Evolutionary conservation across 2,113 vertebrate species (phyloP).

Genomic region (Bungarus multicinctus): DNA sequence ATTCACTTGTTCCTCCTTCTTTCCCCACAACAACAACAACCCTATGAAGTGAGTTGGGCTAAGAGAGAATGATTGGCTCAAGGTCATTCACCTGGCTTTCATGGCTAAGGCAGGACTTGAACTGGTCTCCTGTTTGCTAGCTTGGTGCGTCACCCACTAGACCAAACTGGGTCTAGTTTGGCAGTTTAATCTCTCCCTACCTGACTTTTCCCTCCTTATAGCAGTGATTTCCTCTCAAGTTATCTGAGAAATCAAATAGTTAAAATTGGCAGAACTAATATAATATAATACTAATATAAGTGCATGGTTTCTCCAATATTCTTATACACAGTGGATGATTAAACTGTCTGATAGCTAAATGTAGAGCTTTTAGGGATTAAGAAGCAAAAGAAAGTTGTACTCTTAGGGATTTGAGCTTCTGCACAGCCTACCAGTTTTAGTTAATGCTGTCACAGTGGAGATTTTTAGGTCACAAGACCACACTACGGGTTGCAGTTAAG

Average conservation of each 20-base stretch:
- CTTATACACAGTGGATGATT: conserved; percentile 33
- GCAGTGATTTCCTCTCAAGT: conserved; percentile 30
- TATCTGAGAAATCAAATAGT: conserved; percentile 24
- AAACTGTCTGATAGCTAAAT: conserved; percentile 50
- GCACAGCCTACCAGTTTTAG: conserved; percentile 43
- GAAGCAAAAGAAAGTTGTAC: conserved; percentile 17
- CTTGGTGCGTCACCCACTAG: not conserved
- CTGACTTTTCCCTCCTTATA: conserved; percentile 30
- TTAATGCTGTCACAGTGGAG: conserved; percentile 16
- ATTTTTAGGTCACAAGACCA: conserved; percentile 22
- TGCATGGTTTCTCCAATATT: conserved; percentile 25
- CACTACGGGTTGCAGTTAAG: not conserved
- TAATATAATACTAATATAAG: conserved; percentile 42
- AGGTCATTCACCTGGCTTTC: not conserved
- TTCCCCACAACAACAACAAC: not conserved
- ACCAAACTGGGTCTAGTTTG: not conserved
- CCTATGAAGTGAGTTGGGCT: not conserved
- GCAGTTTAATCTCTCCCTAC: not conserved
- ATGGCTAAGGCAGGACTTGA: not conserved
- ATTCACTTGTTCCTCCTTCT: not conserved
- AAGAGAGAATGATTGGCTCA: not conserved
- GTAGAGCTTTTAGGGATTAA: conserved; percentile 36
- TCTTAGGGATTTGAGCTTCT: conserved; percentile 15
- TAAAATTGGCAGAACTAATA: conserved; percentile 45
- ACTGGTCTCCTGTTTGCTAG: not conserved